Evolutionary conservation across 2,888 invertebrate species (phyloP), one percentile per base, ranked within the genome.

Genomic region (Chymomyza amoena): DNA sequence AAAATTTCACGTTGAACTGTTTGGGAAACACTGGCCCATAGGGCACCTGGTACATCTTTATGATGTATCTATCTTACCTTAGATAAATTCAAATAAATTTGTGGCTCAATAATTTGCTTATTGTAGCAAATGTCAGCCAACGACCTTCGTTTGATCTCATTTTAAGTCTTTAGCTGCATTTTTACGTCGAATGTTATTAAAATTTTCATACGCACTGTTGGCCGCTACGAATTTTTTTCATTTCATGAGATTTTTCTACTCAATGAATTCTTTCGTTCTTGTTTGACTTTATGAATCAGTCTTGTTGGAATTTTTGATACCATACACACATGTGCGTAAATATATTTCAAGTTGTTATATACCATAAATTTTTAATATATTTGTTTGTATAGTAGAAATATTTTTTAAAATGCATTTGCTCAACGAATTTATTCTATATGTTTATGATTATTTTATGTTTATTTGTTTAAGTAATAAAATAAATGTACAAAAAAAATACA

Each of bases 21-120:
- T 36, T 36, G 36, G 36, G 36, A 36, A 36, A 18, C 52, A 7
- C 16, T 52, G 52, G 1, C 16, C 73, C 75, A 73, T 69, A 69
- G 62, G 25, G 25, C 25, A 62, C 61, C 64, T 69, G 16, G 25
- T 32, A 45, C 45, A 45, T 36, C 36, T 72, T 5, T 50, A 45
- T 16, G 50, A 61, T 2, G 32, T 25, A 2, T 25, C 25, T 25
- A 15, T 45, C 0, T 13, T 45, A 45, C 39, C 39, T 13, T 4
- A 9, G 39, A 4, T 39, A 45, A 45, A 45, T 13, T 2, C 10
- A 10, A 10, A 13, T 45, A 13, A 45, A 66, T 64, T 64, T 65
- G 66, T 73, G 78, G 70, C 76, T 73, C 69, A 64, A 66, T 15
- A 66, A 67, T 74, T 63, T 78, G 73, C 73, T 74, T 68, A 72